Conservation (phyloP, 2,113 vertebrate species). For the Kryptolebias marmoratus region DNA sequence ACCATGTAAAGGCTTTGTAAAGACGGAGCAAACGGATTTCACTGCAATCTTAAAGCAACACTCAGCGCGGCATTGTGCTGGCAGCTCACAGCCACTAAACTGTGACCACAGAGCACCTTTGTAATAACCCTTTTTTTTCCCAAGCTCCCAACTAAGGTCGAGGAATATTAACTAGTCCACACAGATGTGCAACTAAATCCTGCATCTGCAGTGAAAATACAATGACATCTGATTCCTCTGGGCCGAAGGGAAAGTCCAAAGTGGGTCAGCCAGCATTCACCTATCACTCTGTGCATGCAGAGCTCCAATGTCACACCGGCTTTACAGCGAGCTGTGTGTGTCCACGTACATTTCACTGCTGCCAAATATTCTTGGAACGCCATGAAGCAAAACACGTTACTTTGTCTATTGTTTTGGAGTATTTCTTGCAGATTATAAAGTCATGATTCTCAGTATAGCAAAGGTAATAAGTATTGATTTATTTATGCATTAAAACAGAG, state of each 20-base stretch:
- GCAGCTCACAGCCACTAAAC: background rate
- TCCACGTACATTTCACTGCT: conserved; percentile 20
- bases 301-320: conserved; percentile 67
- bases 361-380: background rate
- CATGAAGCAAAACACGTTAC: too few relatives aligned
- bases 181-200: conserved; percentile 20
- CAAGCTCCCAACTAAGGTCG: background rate
- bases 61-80: background rate
- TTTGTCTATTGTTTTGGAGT: too few relatives aligned
- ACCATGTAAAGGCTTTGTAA: background rate
- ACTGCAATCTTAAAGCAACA: background rate
- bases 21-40: background rate
- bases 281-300: conserved; percentile 49
- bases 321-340: conserved; percentile 8
- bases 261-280: conserved; percentile 66
- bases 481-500: background rate
- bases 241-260: conserved; percentile 60
- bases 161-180: conserved; percentile 6
- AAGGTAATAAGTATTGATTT: background rate
- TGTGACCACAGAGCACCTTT: too few relatives aligned
- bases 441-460: background rate
- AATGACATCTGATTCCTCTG: conserved; percentile 37
- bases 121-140: too few relatives aligned
- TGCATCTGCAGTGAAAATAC: conserved; percentile 38
- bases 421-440: background rate